Percentiles rank a stretch among this genome's conserved stretches.
Conservation (phyloP, 2,113 vertebrate species). For the Lipophrys pholis region DNA sequence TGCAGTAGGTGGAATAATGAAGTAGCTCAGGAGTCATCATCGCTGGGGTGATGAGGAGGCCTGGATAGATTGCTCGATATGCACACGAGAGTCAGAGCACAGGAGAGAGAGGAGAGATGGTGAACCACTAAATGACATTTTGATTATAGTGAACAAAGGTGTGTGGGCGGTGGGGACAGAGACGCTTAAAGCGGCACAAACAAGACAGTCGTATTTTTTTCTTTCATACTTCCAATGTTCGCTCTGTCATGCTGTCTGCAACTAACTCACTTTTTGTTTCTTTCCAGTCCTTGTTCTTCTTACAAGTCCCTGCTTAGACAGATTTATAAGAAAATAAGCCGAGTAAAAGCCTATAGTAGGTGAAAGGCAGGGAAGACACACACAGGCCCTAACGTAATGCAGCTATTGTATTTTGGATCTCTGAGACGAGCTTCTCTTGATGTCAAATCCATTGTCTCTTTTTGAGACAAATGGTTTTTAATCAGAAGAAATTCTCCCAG, state of each 20-base stretch:
- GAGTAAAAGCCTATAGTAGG: not conserved
- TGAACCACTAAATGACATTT: conserved; percentile 44
- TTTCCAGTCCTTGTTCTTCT: not conserved
- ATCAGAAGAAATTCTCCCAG: conserved; percentile 56
- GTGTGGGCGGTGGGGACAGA: conserved; percentile 32
- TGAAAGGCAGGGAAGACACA: not conserved
- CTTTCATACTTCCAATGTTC: not conserved
- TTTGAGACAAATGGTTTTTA: conserved; percentile 64
- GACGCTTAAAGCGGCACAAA: not conserved
- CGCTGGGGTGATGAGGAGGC: conserved; percentile 57
- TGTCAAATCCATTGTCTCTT: conserved; percentile 33
- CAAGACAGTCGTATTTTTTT: not conserved
- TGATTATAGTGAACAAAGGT: conserved; percentile 22
- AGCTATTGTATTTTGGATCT: conserved; percentile 29
- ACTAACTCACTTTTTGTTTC: not conserved
- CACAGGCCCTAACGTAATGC: conserved; percentile 37
- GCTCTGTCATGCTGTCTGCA: not conserved
- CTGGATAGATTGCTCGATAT: conserved; percentile 66
- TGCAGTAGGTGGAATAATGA: conserved; percentile 62
- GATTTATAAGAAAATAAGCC: conserved; percentile 1
- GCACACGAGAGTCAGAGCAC: conserved; percentile 32
- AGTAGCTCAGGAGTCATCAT: conserved; percentile 68
- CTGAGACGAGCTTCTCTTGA: conserved; percentile 18
- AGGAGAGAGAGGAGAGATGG: conserved; percentile 35
- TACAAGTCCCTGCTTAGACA: not conserved